A percentile compares a stretch with the other conserved stretches of the same genome.
Evolutionary conservation across 2,888 invertebrate species (phyloP).

Genomic region (Tortricodes alternella): DNA sequence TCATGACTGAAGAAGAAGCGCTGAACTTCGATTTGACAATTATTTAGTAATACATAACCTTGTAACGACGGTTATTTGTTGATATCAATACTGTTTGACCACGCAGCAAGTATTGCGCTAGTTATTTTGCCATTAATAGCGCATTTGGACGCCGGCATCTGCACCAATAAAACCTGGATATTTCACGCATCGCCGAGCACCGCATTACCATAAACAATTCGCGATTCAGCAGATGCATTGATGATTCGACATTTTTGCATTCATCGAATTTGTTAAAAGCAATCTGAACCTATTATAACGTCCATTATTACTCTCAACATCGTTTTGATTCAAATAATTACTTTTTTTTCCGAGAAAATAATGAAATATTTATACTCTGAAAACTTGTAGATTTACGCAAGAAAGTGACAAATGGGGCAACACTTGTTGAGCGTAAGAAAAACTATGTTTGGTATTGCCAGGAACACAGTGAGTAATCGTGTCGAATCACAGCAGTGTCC

Average conservation of each 20-base stretch:
- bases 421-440: conserved; percentile 38
- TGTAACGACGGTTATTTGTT: no score
- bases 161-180: conserved; percentile 62
- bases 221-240: conserved; percentile 57
- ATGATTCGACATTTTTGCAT: conserved; percentile 60
- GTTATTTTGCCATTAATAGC: conserved; percentile 20
- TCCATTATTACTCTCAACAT: conserved; percentile 22
- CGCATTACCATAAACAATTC: conserved; percentile 72
- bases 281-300: conserved; percentile 32
- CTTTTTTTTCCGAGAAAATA: neutral
- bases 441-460: conserved; percentile 34
- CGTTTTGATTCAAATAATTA: no score
- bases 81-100: no score
- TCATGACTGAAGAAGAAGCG: no score
- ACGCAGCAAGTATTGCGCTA: neutral
- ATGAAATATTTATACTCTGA: conserved; percentile 4
- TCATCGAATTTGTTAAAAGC: conserved; percentile 37
- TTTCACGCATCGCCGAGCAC: conserved; percentile 56
- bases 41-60: no score
- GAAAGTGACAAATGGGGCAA: conserved; percentile 24
- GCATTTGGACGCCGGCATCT: conserved; percentile 39
- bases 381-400: conserved; percentile 27
- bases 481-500: conserved; percentile 44
- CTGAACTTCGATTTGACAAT: no score
- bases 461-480: conserved; percentile 37